These are phyloP conservation scores for Malachius bipustulatus DNA, from an alignment of 2,888 invertebrate species.

Conservation along the genomic window DNA sequence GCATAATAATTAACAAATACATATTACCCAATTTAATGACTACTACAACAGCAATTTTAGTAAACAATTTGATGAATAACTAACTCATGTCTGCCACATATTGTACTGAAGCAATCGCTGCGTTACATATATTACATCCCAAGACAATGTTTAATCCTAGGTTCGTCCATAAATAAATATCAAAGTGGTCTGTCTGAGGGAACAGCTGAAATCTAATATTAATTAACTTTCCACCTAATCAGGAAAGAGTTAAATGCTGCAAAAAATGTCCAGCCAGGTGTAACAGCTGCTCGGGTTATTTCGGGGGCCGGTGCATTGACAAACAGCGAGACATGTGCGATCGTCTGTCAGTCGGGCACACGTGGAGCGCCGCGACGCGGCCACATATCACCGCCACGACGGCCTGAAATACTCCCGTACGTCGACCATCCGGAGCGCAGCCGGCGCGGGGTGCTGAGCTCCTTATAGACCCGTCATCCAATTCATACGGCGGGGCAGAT, in stretches of 20 bases:
- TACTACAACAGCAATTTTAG: no score
- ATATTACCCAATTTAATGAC: no score
- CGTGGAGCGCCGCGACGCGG: slow-evolving; percentile 49
- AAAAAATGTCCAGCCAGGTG: slow-evolving; percentile 39
- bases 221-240: slow-evolving; percentile 20
- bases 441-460: slow-evolving; percentile 20
- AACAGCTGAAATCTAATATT: slow-evolving; percentile 16
- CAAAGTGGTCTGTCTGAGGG: no score
- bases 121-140: no score
- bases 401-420: slow-evolving; percentile 25
- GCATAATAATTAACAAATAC: no score
- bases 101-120: no score
- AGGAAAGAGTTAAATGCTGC: slow-evolving; percentile 27
- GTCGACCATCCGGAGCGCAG: no score
- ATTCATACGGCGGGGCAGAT: no score
- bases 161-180: no score
- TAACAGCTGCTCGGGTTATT: slow-evolving; percentile 34
- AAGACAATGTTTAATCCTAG: no score
- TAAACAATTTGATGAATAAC: no score
- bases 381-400: slow-evolving; percentile 31
- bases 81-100: no score
- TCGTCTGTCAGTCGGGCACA: slow-evolving; percentile 44
- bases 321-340: slow-evolving; percentile 36
- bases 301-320: slow-evolving; percentile 32
- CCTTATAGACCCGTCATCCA: slow-evolving; percentile 22